Conservation (phyloP, 2,797 vertebrate genomes). For the Loris lydekkerianus region DNA sequence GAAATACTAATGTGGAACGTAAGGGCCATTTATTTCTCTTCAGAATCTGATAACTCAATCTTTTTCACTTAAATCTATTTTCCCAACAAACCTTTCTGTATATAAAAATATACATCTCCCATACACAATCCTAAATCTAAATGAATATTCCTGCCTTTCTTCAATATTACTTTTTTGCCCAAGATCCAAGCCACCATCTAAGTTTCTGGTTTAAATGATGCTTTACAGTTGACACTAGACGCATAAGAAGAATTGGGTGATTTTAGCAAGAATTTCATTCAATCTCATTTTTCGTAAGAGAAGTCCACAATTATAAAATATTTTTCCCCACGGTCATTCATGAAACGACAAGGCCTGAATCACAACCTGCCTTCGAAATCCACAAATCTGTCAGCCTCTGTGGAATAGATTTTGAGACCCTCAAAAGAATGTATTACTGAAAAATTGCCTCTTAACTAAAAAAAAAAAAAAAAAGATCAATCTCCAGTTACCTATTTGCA, state of each 20-base stretch:
- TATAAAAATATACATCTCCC: background rate
- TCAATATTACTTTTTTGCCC: background rate
- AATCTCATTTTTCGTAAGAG: background rate
- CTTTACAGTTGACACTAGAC: background rate
- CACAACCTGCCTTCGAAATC: background rate
- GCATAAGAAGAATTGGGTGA: background rate
- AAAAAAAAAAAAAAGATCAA: background rate
- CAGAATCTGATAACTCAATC: background rate
- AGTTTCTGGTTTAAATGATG: background rate
- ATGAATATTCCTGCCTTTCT: background rate
- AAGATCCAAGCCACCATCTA: background rate
- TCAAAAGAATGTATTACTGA: background rate
- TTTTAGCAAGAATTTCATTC: background rate
- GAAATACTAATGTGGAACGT: background rate
- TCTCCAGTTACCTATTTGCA: background rate
- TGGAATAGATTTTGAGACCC: background rate
- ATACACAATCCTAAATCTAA: background rate
- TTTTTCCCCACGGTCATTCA: background rate
- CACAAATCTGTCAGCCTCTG: background rate
- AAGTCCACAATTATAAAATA: background rate
- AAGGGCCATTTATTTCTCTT: background rate
- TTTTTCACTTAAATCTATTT: slow-evolving; percentile 4
- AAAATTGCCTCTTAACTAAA: background rate
- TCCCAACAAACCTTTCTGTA: background rate
- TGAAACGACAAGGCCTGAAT: background rate